Conservation (phyloP, 2,888 invertebrate species). For the Calameuta idolon region DNA sequence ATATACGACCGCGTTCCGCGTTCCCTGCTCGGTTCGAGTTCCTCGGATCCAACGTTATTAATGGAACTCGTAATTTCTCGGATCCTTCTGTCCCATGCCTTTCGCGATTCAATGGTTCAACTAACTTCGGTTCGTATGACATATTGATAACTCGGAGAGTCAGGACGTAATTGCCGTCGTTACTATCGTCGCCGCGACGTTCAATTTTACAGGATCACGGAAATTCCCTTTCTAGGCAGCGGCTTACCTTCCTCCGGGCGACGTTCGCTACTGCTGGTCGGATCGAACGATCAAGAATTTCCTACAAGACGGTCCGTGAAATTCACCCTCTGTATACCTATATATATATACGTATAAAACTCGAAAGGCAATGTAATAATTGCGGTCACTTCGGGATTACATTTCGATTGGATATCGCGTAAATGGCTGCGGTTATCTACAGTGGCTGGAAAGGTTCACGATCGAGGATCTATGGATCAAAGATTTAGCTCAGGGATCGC, state of each 20-base stretch:
- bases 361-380: background rate
- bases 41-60: conserved; percentile 5
- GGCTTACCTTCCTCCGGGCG: background rate
- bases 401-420: background rate
- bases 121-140: background rate
- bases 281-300: background rate
- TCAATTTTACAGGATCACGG: background rate
- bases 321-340: conserved; percentile 1
- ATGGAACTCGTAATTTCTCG: conserved; percentile 7
- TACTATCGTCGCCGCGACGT: background rate
- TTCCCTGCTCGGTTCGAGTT: background rate
- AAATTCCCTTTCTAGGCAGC: background rate
- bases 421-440: background rate
- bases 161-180: background rate
- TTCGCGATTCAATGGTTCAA: conserved; percentile 5
- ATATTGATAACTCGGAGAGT: background rate
- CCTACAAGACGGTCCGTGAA: background rate
- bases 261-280: background rate
- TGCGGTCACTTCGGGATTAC: background rate
- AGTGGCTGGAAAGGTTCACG: background rate
- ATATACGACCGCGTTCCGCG: background rate
- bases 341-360: background rate
- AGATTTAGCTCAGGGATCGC: conserved; percentile 5
- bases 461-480: background rate
- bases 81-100: background rate